Percentiles rank a stretch among this genome's conserved stretches.
phyloP scores from a whole-genome alignment of 1,140 invertebrate genomes.

The Procambarus clarkii region DNA sequence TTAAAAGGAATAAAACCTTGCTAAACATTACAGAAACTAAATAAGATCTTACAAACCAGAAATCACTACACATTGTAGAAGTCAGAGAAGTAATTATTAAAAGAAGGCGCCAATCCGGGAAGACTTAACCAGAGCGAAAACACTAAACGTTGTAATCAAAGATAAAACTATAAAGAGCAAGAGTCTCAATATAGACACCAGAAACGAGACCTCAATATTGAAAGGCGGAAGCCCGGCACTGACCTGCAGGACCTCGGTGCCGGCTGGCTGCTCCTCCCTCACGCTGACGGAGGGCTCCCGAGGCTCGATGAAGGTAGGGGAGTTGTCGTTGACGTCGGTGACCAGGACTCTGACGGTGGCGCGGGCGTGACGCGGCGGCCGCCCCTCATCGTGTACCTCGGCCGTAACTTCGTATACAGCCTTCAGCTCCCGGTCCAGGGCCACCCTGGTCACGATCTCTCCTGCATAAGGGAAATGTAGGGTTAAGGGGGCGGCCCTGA shows the following conservation, averaged over 20 bases:
- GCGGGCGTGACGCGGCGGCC: constrained; percentile 83
- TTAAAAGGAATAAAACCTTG: no score
- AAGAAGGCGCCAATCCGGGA: no score
- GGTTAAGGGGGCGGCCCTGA: not conserved
- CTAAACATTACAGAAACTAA: no score
- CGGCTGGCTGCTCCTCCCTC: constrained; percentile 89
- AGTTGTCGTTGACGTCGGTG: constrained; percentile 78
- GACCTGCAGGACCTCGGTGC: constrained; percentile 89
- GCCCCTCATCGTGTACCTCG: constrained; percentile 90
- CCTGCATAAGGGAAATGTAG: constrained; percentile 80
- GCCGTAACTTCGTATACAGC: constrained; percentile 87
- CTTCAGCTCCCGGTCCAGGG: constrained; percentile 89
- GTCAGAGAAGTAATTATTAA: no score
- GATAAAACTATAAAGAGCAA: no score
- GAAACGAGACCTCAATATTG: no score
- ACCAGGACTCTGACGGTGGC: constrained; percentile 86
- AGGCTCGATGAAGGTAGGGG: constrained; percentile 87
- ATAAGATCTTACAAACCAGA: no score
- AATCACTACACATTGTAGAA: no score
- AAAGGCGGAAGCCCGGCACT: constrained; percentile 73
- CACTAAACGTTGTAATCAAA: no score
- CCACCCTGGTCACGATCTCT: constrained; percentile 87
- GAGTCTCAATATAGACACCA: no score
- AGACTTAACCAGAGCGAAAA: no score
- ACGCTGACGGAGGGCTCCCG: constrained; percentile 91